Conservation (phyloP, 2,888 invertebrate genomes). For the Tiphia femorata region DNA sequence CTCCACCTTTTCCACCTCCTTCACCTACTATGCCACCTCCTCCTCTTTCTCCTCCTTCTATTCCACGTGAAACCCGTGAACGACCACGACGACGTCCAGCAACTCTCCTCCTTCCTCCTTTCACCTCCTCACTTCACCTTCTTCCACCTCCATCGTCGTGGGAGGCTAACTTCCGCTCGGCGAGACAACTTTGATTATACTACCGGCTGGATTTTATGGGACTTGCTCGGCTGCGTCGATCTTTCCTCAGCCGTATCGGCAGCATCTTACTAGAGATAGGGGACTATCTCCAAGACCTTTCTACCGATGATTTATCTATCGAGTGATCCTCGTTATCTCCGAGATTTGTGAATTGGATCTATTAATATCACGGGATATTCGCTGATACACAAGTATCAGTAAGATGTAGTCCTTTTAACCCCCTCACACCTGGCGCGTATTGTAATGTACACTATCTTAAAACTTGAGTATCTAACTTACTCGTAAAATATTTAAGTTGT, state of each 20-base stretch:
- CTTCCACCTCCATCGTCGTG: constrained; percentile 48
- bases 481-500: too few relatives aligned
- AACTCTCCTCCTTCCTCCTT: constrained; percentile 13
- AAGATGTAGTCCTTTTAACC: too few relatives aligned
- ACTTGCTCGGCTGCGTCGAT: constrained; percentile 28
- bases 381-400: too few relatives aligned
- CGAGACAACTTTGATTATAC: constrained; percentile 65
- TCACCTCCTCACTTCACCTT: not conserved
- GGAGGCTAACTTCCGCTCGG: constrained; percentile 61
- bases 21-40: too few relatives aligned
- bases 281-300: too few relatives aligned
- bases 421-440: too few relatives aligned
- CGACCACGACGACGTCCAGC: constrained; percentile 10
- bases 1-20: constrained; percentile 37
- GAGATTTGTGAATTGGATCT: too few relatives aligned
- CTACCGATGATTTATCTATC: constrained; percentile 3
- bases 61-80: constrained; percentile 36
- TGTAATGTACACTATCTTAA: too few relatives aligned
- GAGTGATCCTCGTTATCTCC: too few relatives aligned
- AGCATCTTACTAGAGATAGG: constrained; percentile 11
- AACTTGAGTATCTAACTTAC: too few relatives aligned
- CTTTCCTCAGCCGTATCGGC: constrained; percentile 13
- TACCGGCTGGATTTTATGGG: constrained; percentile 47
- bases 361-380: too few relatives aligned
- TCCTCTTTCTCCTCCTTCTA: constrained; percentile 36